phyloP scores from a whole-genome alignment of 1,140 invertebrate genomes.

The Chrysoperla carnea region DNA sequence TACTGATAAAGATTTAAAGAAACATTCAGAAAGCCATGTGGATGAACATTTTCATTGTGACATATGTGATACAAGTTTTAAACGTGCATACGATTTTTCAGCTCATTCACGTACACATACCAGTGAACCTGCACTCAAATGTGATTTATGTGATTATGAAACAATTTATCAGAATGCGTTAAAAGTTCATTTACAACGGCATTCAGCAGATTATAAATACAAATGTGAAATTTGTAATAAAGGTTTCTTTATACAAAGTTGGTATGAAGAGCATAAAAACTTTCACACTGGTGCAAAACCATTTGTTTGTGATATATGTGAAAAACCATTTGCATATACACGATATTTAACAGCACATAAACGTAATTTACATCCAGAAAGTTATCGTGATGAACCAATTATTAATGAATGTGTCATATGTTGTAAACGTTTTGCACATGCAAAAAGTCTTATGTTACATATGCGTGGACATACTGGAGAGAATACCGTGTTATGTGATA shows the following conservation, averaged over 20 bases:
- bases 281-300: constrained; percentile 42
- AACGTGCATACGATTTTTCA: constrained; percentile 20
- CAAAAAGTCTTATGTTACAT: constrained; percentile 36
- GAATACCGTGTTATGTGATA: constrained; percentile 41
- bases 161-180: constrained; percentile 24
- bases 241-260: constrained; percentile 27
- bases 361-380: constrained; percentile 20
- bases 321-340: constrained; percentile 27
- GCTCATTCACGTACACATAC: constrained; percentile 15
- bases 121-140: constrained; percentile 19
- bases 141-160: constrained; percentile 22
- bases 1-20: background rate
- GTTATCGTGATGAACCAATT: constrained; percentile 4
- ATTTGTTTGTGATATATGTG: constrained; percentile 39
- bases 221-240: constrained; percentile 29
- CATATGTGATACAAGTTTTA: constrained; percentile 25
- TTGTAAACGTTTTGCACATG: constrained; percentile 26
- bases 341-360: constrained; percentile 25
- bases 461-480: constrained; percentile 39
- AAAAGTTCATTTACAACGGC: constrained; percentile 17
- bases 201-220: constrained; percentile 26
- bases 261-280: constrained; percentile 34
- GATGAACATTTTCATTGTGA: constrained; percentile 26
- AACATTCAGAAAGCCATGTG: constrained; percentile 22
- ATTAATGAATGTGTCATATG: constrained; percentile 25